phyloP scores from a whole-genome alignment of 2,888 invertebrate genomes.

The Drosophila kuntzei region DNA sequence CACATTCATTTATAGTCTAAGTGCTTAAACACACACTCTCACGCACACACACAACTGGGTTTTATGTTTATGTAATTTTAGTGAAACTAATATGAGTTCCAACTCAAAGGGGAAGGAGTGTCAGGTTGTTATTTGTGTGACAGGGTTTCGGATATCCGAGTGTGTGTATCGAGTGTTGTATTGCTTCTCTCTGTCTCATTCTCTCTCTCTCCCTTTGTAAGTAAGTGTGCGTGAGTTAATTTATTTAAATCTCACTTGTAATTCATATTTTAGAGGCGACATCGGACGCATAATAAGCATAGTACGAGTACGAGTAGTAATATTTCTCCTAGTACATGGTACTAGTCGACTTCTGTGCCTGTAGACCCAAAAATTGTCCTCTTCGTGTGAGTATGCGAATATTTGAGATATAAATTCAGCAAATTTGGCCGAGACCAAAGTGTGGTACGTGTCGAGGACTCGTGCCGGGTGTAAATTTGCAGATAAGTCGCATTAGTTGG shows the following conservation, averaged over 20 bases:
- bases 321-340: slow-evolving; percentile 4
- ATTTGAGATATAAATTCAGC: slow-evolving; percentile 72
- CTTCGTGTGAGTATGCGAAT: slow-evolving; percentile 24
- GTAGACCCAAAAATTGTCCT: slow-evolving; percentile 23
- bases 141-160: slow-evolving; percentile 25
- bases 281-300: slow-evolving; percentile 67
- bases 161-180: slow-evolving; percentile 26
- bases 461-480: slow-evolving; percentile 72
- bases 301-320: slow-evolving; percentile 20
- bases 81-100: slow-evolving; percentile 23
- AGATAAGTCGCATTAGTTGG: slow-evolving; percentile 77
- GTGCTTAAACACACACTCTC: slow-evolving; percentile 6
- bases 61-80: slow-evolving; percentile 36
- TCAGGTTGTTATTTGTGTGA: slow-evolving; percentile 22
- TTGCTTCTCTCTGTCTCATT: slow-evolving; percentile 21
- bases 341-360: slow-evolving; percentile 23
- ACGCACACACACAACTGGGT: slow-evolving; percentile 14
- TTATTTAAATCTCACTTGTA: slow-evolving; percentile 78
- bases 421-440: slow-evolving; percentile 59
- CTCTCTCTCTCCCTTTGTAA: background rate
- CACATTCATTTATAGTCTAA: slow-evolving; percentile 5
- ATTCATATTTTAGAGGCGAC: slow-evolving; percentile 72
- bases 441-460: slow-evolving; percentile 55
- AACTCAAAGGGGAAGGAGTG: slow-evolving; percentile 17
- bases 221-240: slow-evolving; percentile 63